Evolutionary conservation across 2,888 invertebrate genomes (phyloP).

Genomic region (Agrenia bidenticulata): DNA sequence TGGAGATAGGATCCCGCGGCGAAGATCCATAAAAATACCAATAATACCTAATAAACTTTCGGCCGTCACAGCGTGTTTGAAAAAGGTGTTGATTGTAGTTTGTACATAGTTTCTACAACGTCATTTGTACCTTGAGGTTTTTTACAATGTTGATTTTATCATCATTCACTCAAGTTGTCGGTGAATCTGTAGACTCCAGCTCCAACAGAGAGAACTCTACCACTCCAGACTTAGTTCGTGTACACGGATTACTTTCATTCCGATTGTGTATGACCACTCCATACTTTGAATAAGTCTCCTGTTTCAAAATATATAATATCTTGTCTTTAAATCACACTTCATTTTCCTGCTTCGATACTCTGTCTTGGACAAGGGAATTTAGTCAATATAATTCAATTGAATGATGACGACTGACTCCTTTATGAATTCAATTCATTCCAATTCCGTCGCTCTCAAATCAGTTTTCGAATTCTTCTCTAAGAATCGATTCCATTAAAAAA

Average conservation of each 20-base stretch:
- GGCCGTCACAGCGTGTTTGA: conserved; percentile 20
- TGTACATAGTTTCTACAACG: conserved; percentile 32
- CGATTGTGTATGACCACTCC: conserved; percentile 9
- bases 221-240: not conserved
- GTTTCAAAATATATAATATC: conserved; percentile 17
- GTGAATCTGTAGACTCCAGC: not conserved
- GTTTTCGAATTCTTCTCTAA: too few species aligned
- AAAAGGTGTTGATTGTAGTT: conserved; percentile 47
- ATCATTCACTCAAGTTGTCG: conserved; percentile 18
- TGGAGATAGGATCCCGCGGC: conserved; percentile 2
- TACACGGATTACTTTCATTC: not conserved
- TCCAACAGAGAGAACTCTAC: not conserved
- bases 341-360: not conserved
- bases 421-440: conserved; percentile 10
- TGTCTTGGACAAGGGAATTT: not conserved
- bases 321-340: conserved; percentile 4
- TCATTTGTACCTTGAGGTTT: conserved; percentile 31
- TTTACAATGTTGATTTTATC: conserved; percentile 30
- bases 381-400: not conserved
- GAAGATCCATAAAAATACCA: conserved; percentile 15
- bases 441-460: too few species aligned
- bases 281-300: conserved; percentile 22
- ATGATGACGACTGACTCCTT: conserved; percentile 5
- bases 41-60: conserved; percentile 15
- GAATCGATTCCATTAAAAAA: conserved; percentile 3